Conservation (phyloP, 2,888 invertebrate genomes). For the Synergus laeviventris region DNA sequence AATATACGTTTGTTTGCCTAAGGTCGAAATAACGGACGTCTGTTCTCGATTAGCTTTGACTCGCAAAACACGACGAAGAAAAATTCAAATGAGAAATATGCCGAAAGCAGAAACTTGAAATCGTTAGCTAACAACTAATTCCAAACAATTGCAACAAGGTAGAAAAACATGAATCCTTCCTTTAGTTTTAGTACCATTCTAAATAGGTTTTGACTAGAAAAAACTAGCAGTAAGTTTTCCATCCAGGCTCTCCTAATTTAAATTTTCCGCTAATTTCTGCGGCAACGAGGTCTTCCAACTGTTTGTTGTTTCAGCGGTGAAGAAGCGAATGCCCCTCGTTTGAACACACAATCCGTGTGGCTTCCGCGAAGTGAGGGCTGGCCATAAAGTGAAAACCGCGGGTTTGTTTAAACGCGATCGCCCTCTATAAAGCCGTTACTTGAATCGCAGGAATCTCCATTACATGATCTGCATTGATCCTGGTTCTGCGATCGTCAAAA, state of each 20-base stretch:
- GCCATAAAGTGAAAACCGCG: conserved; percentile 35
- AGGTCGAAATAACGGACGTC: conserved; percentile 38
- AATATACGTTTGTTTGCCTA: conserved; percentile 39
- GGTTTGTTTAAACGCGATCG: conserved; percentile 36
- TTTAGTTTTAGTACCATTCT: no score
- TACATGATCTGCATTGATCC: conserved; percentile 8
- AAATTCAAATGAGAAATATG: conserved; percentile 25
- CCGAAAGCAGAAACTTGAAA: background rate
- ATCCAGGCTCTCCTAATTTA: conserved; percentile 13
- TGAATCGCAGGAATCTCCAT: conserved; percentile 26
- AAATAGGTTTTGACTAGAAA: background rate
- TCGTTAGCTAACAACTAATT: conserved; percentile 16
- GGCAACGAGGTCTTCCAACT: conserved; percentile 32
- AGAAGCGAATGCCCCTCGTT: conserved; percentile 42
- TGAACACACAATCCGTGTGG: conserved; percentile 32
- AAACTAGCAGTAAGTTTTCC: background rate
- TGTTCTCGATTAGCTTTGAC: conserved; percentile 36
- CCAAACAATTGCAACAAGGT: background rate
- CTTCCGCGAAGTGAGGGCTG: conserved; percentile 39
- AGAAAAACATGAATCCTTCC: conserved; percentile 4
- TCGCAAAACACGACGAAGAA: conserved; percentile 23
- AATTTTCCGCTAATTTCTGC: conserved; percentile 35
- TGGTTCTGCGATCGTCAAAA: conserved; percentile 12
- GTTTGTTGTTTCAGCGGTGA: conserved; percentile 49
- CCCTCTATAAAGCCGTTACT: conserved; percentile 22